Evolutionary conservation across 2,113 vertebrate genomes (phyloP).

Genomic region (Rynchops niger): DNA sequence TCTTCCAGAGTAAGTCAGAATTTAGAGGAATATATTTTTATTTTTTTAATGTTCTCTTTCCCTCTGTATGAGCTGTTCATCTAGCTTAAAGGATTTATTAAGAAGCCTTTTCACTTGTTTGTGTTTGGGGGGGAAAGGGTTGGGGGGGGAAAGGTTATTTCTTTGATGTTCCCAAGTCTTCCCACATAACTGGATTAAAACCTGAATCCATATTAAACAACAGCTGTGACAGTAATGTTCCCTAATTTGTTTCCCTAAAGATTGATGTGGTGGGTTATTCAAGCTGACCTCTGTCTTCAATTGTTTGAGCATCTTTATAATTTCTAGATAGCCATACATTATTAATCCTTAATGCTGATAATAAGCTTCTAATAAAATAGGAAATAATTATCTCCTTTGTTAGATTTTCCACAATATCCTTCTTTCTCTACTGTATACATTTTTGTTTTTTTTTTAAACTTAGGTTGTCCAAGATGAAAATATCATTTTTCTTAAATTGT

Average conservation of each 20-base stretch:
- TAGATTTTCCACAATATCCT: background rate
- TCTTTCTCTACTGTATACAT: background rate
- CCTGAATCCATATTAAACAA: background rate
- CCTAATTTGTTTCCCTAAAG: background rate
- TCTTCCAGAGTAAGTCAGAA: background rate
- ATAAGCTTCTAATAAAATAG: background rate
- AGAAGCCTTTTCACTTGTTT: slow-evolving; percentile 4
- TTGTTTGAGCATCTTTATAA: background rate
- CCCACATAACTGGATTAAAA: slow-evolving; percentile 6
- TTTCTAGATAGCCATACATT: background rate
- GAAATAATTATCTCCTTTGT: background rate
- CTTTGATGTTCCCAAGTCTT: slow-evolving; percentile 14
- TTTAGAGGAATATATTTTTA: background rate
- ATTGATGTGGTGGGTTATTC: background rate
- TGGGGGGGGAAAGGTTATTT: background rate
- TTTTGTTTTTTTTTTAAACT: fast-evolving
- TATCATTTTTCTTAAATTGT: background rate
- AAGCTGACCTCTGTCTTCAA: background rate
- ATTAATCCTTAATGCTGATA: background rate
- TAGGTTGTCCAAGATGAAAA: background rate
- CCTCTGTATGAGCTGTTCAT: background rate
- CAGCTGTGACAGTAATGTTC: background rate
- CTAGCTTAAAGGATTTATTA: background rate
- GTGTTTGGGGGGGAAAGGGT: background rate
- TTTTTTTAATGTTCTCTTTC: background rate